These are phyloP conservation scores for Sander vitreus DNA, from an alignment of 2,113 vertebrate genomes.

Conservation along the genomic window DNA sequence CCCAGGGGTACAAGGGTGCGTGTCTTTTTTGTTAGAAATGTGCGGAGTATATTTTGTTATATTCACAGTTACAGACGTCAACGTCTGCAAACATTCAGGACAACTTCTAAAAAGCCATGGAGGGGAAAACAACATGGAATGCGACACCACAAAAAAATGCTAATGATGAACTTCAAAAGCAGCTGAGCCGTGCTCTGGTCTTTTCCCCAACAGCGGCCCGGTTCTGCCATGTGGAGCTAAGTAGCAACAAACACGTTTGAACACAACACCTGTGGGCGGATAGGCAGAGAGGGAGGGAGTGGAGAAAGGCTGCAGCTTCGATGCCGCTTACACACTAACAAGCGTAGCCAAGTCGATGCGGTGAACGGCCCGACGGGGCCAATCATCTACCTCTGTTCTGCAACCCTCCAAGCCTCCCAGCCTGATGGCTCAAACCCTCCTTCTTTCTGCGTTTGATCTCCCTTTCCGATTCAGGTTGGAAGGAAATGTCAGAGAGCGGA, in stretches of 20 bases:
- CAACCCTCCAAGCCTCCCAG: slow-evolving; percentile 39
- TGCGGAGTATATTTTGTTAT: slow-evolving; percentile 15
- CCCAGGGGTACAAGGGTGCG: slow-evolving; percentile 14
- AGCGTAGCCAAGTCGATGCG: slow-evolving; percentile 60
- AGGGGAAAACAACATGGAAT: slow-evolving; percentile 24
- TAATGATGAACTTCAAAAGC: slow-evolving; percentile 76
- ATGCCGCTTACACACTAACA: slow-evolving; percentile 64
- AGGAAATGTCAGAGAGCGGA: slow-evolving; percentile 38
- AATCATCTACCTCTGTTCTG: slow-evolving; percentile 64
- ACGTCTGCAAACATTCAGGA: slow-evolving; percentile 24
- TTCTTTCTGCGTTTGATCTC: slow-evolving; percentile 68
- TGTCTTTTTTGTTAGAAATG: slow-evolving; percentile 32
- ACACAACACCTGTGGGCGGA: slow-evolving; percentile 75
- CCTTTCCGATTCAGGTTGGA: slow-evolving; percentile 44
- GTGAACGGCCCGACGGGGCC: slow-evolving; percentile 62
- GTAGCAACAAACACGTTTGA: slow-evolving; percentile 65
- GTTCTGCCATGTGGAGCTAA: slow-evolving; percentile 49
- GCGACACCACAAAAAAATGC: slow-evolving; percentile 50
- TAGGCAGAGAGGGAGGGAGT: slow-evolving; percentile 18
- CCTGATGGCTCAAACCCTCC: slow-evolving; percentile 13
- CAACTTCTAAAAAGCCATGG: slow-evolving; percentile 47
- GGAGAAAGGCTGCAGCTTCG: not conserved
- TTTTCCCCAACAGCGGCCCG: slow-evolving; percentile 38
- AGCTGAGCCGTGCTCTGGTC: slow-evolving; percentile 38
- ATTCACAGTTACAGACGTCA: slow-evolving; percentile 33